Evolutionary conservation across 1,140 invertebrate species (phyloP), one percentile per base, ranked within the genome.

Genomic region (Lasioglossum baleicum): DNA sequence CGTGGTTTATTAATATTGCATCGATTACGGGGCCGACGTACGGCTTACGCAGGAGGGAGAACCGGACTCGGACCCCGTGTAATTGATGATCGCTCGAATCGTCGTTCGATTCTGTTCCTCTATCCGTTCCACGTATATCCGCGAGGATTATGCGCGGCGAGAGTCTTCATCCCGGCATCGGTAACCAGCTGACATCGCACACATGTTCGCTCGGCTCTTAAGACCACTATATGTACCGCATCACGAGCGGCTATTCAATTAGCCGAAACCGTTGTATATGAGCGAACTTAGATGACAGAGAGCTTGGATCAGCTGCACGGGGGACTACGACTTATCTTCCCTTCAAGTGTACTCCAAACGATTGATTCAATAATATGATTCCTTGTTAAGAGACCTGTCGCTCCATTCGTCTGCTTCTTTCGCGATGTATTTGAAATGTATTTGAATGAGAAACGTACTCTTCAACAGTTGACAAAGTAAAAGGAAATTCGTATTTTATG

Each of bases 1-100:
- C 84, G 81, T 72, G 83, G 84, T 86, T 86, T 86, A 86, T 86
- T 86, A 86, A 86, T 86, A 86, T 86, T 85, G 72, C 80, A 86
- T 86, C 84, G 84, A 86, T 86, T 86, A 86, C 70, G 56, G 51
- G 48, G 0, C 26, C 72, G 71, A 65, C 71, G 75, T 75, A 78
- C 79, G 75, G 84, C 80, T 82, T 85, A 78, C 31, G 71, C 63
- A 71, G 26, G 22, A 44, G 64, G 72, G 56, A 74, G 80, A 82
- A 66, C 61, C 42, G 51, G 75, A 42, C 42, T 44, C 20, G 11
- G 58, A 20, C 3, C 35, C 44, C 17, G 51, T 51, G 70, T 86
- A 86, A 85, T 85, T 84, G 84, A 86, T 85, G 84, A 77, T 76
- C 75, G 77, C 44, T 53, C 66, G 56, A 79, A 63, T 76, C 82